phyloP scores from a whole-genome alignment of 2,113 vertebrate species.

The Aleadryas rufinucha region DNA sequence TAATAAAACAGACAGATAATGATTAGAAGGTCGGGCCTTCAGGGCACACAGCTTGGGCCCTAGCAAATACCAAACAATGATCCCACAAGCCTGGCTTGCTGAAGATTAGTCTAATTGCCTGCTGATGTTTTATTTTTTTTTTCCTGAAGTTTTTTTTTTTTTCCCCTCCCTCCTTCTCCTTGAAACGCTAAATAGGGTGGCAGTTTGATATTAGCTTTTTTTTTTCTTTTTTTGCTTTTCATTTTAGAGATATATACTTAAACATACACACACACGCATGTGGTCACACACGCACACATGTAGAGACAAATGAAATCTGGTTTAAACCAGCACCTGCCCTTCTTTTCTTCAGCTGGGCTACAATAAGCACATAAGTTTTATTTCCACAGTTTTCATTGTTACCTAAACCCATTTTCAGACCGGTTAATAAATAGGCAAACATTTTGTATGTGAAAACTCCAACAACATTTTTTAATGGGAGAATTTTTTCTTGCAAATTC shows the following conservation, averaged over 20 bases:
- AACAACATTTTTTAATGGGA: not conserved
- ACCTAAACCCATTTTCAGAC: not conserved
- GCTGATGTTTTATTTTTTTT: conserved; percentile 98
- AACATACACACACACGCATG: not conserved
- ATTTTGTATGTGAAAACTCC: not conserved
- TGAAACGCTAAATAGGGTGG: conserved; percentile 50
- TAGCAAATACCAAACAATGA: conserved; percentile 97
- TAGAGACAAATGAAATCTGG: not conserved
- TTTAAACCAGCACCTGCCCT: conserved; percentile 21
- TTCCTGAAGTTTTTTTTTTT: conserved; percentile 75
- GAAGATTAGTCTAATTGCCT: conserved; percentile 99
- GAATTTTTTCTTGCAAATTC: not conserved
- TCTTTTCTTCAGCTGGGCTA: not conserved
- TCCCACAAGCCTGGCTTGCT: conserved; percentile 89
- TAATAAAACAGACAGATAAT: conserved; percentile 99
- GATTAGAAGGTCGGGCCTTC: conserved; percentile 99
- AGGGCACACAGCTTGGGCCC: conserved; percentile 97
- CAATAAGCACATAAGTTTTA: not conserved
- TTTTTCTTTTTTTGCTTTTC: not conserved
- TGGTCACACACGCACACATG: not conserved
- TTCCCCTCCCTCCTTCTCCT: conserved; percentile 8
- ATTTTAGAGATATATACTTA: not conserved
- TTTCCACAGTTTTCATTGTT: not conserved
- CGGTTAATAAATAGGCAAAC: not conserved
- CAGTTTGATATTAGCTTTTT: conserved; percentile 56